Evolutionary conservation across 2,113 vertebrate species (phyloP).

Genomic region (Thamnaconus septentrionalis): DNA sequence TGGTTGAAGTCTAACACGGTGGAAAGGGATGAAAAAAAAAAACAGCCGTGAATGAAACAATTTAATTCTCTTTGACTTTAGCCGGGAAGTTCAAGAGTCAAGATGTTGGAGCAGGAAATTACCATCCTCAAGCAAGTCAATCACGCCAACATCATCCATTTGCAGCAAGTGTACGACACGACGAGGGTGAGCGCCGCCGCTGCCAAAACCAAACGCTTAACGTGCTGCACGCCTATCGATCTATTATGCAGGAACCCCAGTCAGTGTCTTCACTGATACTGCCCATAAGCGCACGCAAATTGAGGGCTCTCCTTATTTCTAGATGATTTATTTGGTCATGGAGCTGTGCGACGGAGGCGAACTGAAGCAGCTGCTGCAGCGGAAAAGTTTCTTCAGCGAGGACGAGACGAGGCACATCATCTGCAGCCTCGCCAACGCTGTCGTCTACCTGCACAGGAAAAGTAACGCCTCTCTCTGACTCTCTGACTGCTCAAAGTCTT

Average conservation of each 20-base stretch:
- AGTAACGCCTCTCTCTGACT: conserved; percentile 59
- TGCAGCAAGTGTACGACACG: conserved; percentile 83
- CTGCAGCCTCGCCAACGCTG: conserved; percentile 78
- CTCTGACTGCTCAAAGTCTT: conserved; percentile 4
- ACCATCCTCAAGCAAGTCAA: conserved; percentile 82
- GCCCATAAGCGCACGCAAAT: conserved; percentile 17
- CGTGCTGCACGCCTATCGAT: no score
- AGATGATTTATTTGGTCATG: conserved; percentile 85
- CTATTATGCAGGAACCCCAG: background rate
- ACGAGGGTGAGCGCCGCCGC: conserved; percentile 73
- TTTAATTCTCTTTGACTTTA: conserved; percentile 58
- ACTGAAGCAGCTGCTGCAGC: conserved; percentile 78
- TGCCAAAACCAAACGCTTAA: no score
- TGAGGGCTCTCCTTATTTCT: conserved; percentile 46
- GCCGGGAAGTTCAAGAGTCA: conserved; percentile 83
- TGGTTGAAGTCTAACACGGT: background rate
- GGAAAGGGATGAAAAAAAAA: conserved; percentile 10
- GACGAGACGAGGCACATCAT: conserved; percentile 83
- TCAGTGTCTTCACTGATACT: conserved; percentile 10
- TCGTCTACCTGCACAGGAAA: conserved; percentile 82
- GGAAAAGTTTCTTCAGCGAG: conserved; percentile 78
- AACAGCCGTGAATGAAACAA: background rate
- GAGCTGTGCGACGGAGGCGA: conserved; percentile 85
- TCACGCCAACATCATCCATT: conserved; percentile 82
- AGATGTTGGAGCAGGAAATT: conserved; percentile 83